Evolutionary conservation across 2,797 vertebrate genomes (phyloP).

Genomic region (Hephaestus fuliginosus): DNA sequence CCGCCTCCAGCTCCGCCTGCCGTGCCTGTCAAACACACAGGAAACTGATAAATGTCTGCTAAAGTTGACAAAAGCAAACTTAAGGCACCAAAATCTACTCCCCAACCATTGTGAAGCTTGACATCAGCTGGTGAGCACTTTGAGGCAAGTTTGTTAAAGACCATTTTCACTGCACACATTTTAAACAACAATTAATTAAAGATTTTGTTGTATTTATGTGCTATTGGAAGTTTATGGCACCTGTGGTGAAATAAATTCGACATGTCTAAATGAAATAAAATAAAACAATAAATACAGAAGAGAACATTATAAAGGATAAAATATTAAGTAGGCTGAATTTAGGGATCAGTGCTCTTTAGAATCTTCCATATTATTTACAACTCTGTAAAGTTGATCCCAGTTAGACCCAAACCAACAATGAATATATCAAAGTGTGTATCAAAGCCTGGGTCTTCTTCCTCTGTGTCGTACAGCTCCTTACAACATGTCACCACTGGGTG

Average conservation of each 20-base stretch:
- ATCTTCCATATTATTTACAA: not conserved
- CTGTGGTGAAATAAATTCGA: not conserved
- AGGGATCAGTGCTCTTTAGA: not conserved
- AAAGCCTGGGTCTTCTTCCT: too few species aligned
- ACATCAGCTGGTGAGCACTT: not conserved
- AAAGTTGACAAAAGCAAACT: too few species aligned
- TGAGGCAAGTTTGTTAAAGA: not conserved
- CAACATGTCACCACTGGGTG: too few species aligned
- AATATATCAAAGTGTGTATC: not conserved
- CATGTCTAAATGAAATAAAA: too few species aligned
- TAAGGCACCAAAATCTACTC: not conserved
- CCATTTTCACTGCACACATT: too few species aligned
- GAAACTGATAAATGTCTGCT: not conserved
- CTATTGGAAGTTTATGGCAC: not conserved
- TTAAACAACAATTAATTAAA: too few species aligned
- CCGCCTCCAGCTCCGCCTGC: slow-evolving; percentile 93
- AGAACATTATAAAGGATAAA: too few species aligned
- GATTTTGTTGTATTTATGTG: not conserved
- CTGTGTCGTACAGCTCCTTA: too few species aligned
- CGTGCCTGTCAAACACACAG: slow-evolving; percentile 84
- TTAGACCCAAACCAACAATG: not conserved
- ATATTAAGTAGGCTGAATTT: not conserved
- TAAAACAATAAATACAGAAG: too few species aligned
- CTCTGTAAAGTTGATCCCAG: not conserved
- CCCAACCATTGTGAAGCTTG: not conserved